A percentile compares a stretch with the other conserved stretches of the same genome.
Evolutionary conservation across 2,888 invertebrate species (phyloP).

Genomic region (Eilema sororculum): DNA sequence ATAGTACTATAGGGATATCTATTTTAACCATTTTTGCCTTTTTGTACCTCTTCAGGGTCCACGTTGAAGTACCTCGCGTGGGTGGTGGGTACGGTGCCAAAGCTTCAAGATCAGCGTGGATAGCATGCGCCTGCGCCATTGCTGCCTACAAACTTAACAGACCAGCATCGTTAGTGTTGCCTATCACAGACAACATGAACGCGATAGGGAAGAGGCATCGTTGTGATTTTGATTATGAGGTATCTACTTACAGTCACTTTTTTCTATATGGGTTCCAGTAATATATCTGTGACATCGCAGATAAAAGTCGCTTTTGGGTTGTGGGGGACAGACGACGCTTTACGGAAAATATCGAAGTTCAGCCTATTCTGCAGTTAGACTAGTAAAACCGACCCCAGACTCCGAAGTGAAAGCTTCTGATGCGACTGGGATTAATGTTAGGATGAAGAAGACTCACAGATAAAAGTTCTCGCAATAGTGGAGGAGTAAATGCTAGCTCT

Average conservation of each 20-base stretch:
- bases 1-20: no score
- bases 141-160: conserved; percentile 87
- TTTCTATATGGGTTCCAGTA: not conserved
- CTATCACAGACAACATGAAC: conserved; percentile 89
- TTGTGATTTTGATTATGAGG: conserved; percentile 85
- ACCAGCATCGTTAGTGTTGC: conserved; percentile 89
- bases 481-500: no score
- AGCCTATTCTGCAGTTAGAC: no score
- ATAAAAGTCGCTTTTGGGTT: no score
- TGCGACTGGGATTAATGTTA: no score
- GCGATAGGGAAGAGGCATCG: conserved; percentile 86
- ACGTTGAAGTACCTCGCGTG: conserved; percentile 90
- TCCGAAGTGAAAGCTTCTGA: no score
- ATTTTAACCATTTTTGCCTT: not conserved
- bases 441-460: no score
- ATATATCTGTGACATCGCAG: not conserved
- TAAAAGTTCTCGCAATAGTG: no score
- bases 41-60: conserved; percentile 85
- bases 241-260: conserved; percentile 39
- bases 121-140: conserved; percentile 90
- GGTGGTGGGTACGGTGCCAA: conserved; percentile 95
- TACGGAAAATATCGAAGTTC: no score
- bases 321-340: no score
- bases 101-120: conserved; percentile 87
- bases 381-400: no score